Conservation (phyloP, 2,888 invertebrate species). For the Zygothrica quintamaculata region DNA sequence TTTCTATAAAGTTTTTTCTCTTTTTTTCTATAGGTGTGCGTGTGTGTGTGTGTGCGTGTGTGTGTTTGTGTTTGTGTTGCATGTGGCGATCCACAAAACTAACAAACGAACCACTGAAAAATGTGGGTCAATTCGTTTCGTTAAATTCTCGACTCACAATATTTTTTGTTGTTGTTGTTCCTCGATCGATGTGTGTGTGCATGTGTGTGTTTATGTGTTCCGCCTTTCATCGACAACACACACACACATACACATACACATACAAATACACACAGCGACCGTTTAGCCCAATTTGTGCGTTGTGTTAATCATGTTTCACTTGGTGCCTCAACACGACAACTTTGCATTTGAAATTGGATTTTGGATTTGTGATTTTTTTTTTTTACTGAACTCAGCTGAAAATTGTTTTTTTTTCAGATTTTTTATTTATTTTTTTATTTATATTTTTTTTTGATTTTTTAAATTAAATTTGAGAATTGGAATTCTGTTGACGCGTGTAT, state of each 20-base stretch:
- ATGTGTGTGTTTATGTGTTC: conserved; percentile 38
- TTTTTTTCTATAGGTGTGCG: too few relatives aligned
- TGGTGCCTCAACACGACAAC: conserved; percentile 59
- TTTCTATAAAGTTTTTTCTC: conserved; percentile 7
- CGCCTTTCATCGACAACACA: conserved; percentile 51
- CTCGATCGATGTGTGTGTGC: conserved; percentile 28
- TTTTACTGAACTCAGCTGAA: too few relatives aligned
- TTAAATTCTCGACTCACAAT: conserved; percentile 49
- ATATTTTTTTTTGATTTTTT: too few relatives aligned
- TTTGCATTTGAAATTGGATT: conserved; percentile 65
- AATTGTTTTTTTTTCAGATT: too few relatives aligned
- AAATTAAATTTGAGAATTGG: conserved; percentile 32
- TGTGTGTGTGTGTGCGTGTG: too few relatives aligned
- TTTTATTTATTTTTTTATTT: too few relatives aligned
- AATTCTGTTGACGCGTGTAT: conserved; percentile 45
- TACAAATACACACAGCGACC: conserved; percentile 25
- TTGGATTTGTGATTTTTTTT: conserved; percentile 34
- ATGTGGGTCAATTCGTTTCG: conserved; percentile 70
- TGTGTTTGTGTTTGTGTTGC: conserved; percentile 13
- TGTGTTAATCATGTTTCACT: conserved; percentile 78
- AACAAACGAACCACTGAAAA: conserved; percentile 35
- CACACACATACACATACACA: conserved; percentile 18
- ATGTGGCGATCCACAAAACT: conserved; percentile 24
- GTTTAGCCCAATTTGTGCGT: conserved; percentile 69
- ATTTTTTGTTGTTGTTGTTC: conserved; percentile 26